These are phyloP conservation scores for Ictalurus punctatus DNA, from an alignment of 2,113 vertebrate species.

Conservation along the genomic window DNA sequence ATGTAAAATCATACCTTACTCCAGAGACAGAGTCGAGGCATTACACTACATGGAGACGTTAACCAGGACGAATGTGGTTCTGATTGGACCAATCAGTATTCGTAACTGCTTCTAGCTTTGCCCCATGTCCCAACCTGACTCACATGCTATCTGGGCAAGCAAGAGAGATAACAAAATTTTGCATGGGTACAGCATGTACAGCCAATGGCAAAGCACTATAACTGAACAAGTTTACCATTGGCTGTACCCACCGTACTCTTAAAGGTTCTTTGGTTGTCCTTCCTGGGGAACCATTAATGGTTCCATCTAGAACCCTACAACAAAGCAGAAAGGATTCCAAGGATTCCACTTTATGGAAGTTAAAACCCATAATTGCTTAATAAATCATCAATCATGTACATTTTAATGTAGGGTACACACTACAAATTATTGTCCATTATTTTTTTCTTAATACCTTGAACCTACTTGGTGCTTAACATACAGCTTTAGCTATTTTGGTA, in stretches of 20 bases:
- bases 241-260: too few relatives aligned
- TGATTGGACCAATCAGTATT: not conserved
- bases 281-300: not conserved
- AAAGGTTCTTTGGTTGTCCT: not conserved
- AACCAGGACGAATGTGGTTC: not conserved
- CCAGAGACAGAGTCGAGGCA: not conserved
- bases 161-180: not conserved
- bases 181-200: too few relatives aligned
- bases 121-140: too few relatives aligned
- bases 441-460: not conserved
- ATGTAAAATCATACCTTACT: not conserved
- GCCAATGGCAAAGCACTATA: not conserved
- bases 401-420: not conserved
- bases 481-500: not conserved
- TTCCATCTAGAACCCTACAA: not conserved
- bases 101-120: not conserved
- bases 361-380: not conserved
- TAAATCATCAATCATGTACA: not conserved
- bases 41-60: not conserved
- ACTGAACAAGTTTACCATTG: not conserved
- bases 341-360: not conserved
- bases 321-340: not conserved
- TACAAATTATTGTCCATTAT: not conserved
- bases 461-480: not conserved
- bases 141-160: not conserved